Percentiles rank a stretch among this genome's conserved stretches.
Evolutionary conservation across 2,113 vertebrate genomes (phyloP).

Genomic region (Paraplagusia blochii): DNA sequence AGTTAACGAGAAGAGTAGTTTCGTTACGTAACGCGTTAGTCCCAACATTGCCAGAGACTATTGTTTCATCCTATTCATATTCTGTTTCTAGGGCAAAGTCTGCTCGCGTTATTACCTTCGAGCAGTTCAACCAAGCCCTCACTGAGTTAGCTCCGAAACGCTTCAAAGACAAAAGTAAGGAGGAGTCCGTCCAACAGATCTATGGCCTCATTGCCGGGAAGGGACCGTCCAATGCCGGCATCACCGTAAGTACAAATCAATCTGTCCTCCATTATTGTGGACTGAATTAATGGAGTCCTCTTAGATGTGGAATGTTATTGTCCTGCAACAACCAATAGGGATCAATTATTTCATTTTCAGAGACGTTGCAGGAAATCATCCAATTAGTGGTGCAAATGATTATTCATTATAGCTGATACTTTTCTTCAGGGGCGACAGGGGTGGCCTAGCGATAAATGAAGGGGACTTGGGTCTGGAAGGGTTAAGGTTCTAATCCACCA

Average conservation of each 20-base stretch:
- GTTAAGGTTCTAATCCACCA: no score
- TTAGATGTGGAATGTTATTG: not conserved
- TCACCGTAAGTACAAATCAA: conserved; percentile 75
- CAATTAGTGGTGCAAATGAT: no score
- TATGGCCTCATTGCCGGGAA: conserved; percentile 81
- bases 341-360: no score
- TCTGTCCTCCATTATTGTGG: not conserved
- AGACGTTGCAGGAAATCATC: no score
- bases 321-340: no score
- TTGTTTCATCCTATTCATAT: not conserved
- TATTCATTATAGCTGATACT: no score
- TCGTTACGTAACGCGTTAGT: no score
- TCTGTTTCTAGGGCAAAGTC: conserved; percentile 77
- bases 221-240: conserved; percentile 73
- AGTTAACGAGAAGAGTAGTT: no score
- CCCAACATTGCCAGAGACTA: no score
- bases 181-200: conserved; percentile 78
- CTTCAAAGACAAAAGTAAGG: conserved; percentile 78
- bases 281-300: not conserved
- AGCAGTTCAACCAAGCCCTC: conserved; percentile 83
- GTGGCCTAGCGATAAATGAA: no score
- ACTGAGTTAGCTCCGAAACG: conserved; percentile 80
- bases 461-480: no score
- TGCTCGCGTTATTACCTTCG: conserved; percentile 80
- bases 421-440: no score